Conservation (phyloP, 2,797 vertebrate species). For the Eleutherodactylus coqui region DNA sequence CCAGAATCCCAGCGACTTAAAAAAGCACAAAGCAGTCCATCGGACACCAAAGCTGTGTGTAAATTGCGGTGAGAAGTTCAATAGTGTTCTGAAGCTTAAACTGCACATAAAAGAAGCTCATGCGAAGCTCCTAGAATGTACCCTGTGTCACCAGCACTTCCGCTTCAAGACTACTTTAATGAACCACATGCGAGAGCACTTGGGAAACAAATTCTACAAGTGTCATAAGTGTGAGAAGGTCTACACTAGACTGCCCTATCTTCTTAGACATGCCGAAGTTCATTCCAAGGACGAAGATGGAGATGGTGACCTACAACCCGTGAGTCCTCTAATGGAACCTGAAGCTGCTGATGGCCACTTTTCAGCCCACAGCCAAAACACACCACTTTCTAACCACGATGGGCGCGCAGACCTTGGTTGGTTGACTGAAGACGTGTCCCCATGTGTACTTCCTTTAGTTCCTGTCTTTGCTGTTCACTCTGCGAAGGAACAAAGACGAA, state of each 20-base stretch:
- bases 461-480: not conserved
- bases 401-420: too few relatives aligned
- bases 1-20: not conserved
- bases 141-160: not conserved
- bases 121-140: not conserved
- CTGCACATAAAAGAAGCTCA: not conserved
- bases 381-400: not conserved
- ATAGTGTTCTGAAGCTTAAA: not conserved
- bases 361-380: too few relatives aligned
- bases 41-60: not conserved
- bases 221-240: constrained; percentile 20
- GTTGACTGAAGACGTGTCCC: not conserved
- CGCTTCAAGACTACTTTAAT: not conserved
- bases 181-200: not conserved
- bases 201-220: not conserved
- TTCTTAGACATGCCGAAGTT: not conserved
- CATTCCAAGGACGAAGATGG: not conserved
- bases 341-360: not conserved
- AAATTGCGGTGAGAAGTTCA: not conserved
- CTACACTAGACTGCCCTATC: not conserved
- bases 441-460: not conserved
- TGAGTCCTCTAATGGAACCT: not conserved
- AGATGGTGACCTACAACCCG: not conserved
- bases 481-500: not conserved
- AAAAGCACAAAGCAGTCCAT: not conserved